Percentiles rank a stretch among this genome's conserved stretches.
Evolutionary conservation across 2,113 vertebrate species (phyloP).

Genomic region (Irena cyanogastra): DNA sequence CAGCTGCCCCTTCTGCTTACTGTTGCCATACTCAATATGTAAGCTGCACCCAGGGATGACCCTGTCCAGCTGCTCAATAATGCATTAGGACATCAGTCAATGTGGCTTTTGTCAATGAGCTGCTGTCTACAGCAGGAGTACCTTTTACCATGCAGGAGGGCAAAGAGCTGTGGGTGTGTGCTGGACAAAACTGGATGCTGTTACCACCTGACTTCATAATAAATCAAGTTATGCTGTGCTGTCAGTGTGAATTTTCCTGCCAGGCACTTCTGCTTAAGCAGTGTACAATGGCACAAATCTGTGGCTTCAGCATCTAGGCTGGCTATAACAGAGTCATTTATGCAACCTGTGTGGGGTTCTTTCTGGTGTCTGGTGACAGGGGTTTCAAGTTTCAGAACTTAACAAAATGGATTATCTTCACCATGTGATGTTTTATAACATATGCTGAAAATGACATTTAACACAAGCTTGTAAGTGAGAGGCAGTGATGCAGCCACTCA

Average conservation of each 20-base stretch:
- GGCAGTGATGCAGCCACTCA: background rate
- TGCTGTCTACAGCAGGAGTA: background rate
- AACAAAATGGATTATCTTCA: background rate
- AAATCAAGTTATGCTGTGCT: background rate
- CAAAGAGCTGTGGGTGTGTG: background rate
- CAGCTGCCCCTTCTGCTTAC: background rate
- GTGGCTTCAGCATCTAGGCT: background rate
- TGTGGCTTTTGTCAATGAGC: background rate
- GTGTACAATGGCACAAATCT: background rate
- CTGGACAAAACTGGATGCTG: background rate
- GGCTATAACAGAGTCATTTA: background rate
- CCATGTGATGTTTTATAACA: background rate
- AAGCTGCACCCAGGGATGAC: background rate
- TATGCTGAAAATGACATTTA: background rate
- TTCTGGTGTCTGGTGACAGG: background rate
- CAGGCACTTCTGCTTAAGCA: background rate
- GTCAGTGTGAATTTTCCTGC: background rate
- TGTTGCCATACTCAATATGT: background rate
- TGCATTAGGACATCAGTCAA: background rate
- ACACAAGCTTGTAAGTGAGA: background rate
- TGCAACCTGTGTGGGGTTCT: background rate
- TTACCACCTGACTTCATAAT: background rate
- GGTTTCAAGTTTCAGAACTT: background rate
- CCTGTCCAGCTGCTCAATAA: background rate
- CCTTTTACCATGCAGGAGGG: background rate